phyloP scores from a whole-genome alignment of 1,140 invertebrate species.

The Trichonephila clavipes region DNA sequence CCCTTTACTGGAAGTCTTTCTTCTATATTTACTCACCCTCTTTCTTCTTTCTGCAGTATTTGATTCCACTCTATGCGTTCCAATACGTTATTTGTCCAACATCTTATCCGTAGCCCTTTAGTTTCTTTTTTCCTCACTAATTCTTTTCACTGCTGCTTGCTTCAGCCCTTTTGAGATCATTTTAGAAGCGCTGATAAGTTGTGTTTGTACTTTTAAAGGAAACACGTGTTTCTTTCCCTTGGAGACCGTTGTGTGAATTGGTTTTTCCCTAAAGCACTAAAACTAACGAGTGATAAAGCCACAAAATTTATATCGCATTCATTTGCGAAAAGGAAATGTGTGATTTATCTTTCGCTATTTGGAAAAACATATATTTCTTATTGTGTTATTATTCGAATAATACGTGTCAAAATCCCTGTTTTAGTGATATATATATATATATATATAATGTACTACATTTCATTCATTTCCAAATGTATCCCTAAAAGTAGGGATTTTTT shows the following conservation, averaged over 20 bases:
- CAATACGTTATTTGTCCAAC: not conserved
- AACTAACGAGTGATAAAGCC: not conserved
- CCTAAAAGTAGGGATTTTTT: too few relatives aligned
- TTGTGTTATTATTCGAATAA: too few relatives aligned
- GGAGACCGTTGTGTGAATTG: not conserved
- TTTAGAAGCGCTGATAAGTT: not conserved
- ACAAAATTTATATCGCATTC: too few relatives aligned
- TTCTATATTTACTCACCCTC: not conserved
- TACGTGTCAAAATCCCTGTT: too few relatives aligned
- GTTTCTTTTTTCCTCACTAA: not conserved
- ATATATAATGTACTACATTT: too few relatives aligned
- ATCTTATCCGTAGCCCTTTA: not conserved
- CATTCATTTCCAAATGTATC: too few relatives aligned
- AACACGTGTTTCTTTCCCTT: not conserved
- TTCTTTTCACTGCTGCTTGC: not conserved
- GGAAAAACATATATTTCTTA: too few relatives aligned
- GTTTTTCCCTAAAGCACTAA: not conserved
- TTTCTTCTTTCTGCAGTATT: not conserved
- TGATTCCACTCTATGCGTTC: not conserved
- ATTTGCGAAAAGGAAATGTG: too few relatives aligned
- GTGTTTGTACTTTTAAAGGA: not conserved
- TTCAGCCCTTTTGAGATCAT: not conserved
- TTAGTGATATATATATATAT: too few relatives aligned
- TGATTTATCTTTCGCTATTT: too few relatives aligned
- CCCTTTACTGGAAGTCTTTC: not conserved